Evolutionary conservation across 2,797 vertebrate genomes (phyloP).

Genomic region (Dicrostonyx torquatus): DNA sequence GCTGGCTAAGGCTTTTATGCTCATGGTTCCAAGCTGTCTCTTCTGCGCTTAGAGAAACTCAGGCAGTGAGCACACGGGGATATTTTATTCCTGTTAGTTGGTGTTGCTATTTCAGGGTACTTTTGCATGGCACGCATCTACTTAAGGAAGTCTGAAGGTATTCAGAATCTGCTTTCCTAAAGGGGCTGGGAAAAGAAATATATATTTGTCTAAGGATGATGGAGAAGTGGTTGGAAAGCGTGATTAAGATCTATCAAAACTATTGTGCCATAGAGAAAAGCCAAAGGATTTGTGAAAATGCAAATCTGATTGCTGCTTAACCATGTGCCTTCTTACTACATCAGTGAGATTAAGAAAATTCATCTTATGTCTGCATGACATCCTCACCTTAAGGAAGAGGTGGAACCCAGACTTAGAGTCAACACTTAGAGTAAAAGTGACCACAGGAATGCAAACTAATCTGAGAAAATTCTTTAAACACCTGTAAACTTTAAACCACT

Average conservation of each 20-base stretch:
- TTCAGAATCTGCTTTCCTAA: conserved; percentile 32
- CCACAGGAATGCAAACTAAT: neutral
- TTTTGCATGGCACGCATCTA: neutral
- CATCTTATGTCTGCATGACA: neutral
- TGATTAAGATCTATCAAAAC: neutral
- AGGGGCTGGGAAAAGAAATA: neutral
- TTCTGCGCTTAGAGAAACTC: neutral
- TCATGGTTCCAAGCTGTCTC: conserved; percentile 17
- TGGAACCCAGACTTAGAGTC: neutral
- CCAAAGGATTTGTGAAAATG: neutral
- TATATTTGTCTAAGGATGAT: neutral
- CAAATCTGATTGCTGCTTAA: neutral
- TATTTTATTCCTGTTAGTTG: conserved; percentile 39
- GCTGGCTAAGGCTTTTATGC: neutral
- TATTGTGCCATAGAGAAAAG: neutral
- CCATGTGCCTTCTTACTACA: neutral
- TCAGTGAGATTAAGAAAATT: conserved; percentile 6
- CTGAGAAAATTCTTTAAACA: neutral
- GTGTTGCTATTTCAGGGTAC: conserved; percentile 56
- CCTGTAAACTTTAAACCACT: neutral
- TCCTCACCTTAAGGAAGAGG: neutral
- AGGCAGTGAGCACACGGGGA: neutral
- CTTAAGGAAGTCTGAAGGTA: conserved; percentile 1
- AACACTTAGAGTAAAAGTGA: conserved; percentile 2
- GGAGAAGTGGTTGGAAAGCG: neutral